phyloP scores from a whole-genome alignment of 2,888 invertebrate species.

The Netelia melanura region DNA sequence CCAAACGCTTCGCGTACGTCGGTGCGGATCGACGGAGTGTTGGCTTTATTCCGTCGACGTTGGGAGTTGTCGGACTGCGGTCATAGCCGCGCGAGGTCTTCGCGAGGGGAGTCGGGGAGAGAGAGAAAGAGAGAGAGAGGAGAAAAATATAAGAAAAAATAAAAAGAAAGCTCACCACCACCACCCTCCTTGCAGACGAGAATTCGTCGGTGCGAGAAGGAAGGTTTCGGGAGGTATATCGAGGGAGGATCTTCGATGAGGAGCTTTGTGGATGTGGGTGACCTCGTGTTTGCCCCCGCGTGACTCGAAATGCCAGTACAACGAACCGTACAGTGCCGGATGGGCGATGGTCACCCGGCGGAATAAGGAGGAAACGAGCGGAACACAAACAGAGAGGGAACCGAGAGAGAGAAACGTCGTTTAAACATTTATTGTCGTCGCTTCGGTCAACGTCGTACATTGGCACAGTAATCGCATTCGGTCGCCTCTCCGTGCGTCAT shows the following conservation, averaged over 20 bases:
- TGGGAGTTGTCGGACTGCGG: constrained; percentile 81
- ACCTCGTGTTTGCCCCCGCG: constrained; percentile 61
- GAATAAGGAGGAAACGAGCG: constrained; percentile 73
- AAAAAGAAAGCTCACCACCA: constrained; percentile 79
- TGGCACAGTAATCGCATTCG: constrained; percentile 19
- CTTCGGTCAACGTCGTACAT: constrained; percentile 57
- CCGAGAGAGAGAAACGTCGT: constrained; percentile 14
- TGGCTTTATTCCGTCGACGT: constrained; percentile 59
- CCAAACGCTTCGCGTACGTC: constrained; percentile 58
- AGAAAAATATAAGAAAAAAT: constrained; percentile 75
- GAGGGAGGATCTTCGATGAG: constrained; percentile 41
- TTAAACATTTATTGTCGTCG: constrained; percentile 42
- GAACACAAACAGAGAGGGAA: constrained; percentile 44
- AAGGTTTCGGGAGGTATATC: constrained; percentile 12
- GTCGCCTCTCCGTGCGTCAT: constrained; percentile 12
- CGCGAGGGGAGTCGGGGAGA: constrained; percentile 27
- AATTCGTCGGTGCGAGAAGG: not conserved
- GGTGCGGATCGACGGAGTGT: constrained; percentile 51
- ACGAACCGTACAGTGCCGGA: constrained; percentile 69
- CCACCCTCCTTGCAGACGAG: not conserved
- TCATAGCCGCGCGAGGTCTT: constrained; percentile 83
- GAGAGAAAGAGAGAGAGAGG: constrained; percentile 80
- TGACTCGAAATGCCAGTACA: constrained; percentile 62
- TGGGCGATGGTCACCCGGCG: constrained; percentile 69
- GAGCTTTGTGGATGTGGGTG: constrained; percentile 55